A percentile compares a stretch with the other conserved stretches of the same genome.
Conservation (phyloP, 2,888 invertebrate genomes). For the Apodemia duryi region DNA sequence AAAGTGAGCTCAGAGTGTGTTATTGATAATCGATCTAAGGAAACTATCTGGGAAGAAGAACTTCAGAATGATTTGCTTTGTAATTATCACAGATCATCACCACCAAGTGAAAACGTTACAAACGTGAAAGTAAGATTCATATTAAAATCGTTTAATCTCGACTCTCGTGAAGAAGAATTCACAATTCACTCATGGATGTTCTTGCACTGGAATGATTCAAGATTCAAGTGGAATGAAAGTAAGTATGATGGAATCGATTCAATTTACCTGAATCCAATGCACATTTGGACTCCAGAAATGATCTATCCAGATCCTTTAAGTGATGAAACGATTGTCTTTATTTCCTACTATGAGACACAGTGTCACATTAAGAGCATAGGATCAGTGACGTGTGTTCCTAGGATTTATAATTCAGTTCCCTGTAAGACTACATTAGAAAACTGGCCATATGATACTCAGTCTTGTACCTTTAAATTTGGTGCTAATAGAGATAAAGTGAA, state of each 20-base stretch:
- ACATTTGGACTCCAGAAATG: conserved; percentile 34
- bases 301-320: conserved; percentile 34
- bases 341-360: not conserved
- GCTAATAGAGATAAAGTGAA: conserved; percentile 23
- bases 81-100: not conserved
- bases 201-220: conserved; percentile 33
- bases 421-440: conserved; percentile 39
- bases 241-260: conserved; percentile 31
- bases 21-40: not conserved
- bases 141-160: conserved; percentile 40
- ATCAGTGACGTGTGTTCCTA: conserved; percentile 27
- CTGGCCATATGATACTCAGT: conserved; percentile 46
- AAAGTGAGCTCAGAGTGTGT: not conserved
- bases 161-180: conserved; percentile 36
- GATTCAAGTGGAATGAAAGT: conserved; percentile 34
- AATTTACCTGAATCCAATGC: conserved; percentile 17
- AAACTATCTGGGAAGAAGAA: not conserved
- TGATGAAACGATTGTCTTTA: conserved; percentile 19
- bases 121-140: conserved; percentile 32
- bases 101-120: conserved; percentile 13
- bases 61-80: not conserved
- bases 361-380: conserved; percentile 37
- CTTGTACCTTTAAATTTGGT: conserved; percentile 38
- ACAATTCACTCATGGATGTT: conserved; percentile 31
- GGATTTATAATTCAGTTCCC: conserved; percentile 5